Base-by-base conservation (phyloP, 1,140 invertebrate genomes). In the Reticulitermes speratus region DNA sequence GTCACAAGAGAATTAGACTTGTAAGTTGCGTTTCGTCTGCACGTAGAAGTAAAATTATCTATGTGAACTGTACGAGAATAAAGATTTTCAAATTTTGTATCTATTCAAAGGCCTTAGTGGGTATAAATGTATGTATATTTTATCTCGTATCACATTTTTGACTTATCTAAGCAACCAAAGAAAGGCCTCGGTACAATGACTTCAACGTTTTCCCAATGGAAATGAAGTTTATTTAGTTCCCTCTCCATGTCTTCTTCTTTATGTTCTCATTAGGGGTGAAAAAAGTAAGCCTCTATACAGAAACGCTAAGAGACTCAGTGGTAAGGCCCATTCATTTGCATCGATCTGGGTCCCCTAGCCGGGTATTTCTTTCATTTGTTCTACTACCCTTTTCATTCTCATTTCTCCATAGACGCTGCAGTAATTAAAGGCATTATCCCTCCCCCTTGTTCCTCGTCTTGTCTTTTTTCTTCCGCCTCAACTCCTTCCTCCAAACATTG, bases 401-500 rank as follows among this genome's bases (percentile, higher is more conserved):
- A 12, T 75, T 25, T 75, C 25, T 6, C 25, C 14, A n/a, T 75
- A 75, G 65, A 25, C 25, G 65, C n/a, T 25, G 65, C 65, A 75
- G 65, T 75, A 75, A 75, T 75, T 75, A 75, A 75, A 75, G 65
- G 65, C 65, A 75, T 75, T 75, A 75, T 75, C 65, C 65, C 65
- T 75, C 1, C 65, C n/a, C n/a, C 65, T 75, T 75, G 65, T 75
- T 75, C 65, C 30, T 75, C 65, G 12, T 75, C 65, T 75, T 75
- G 65, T 75, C 65, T 75, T 75, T n/a, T 69, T 75, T 25, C 65
- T 30, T 14, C 14, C 14, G 65, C 65, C 65, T 30, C 59, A 65
- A 65, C 59, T 23, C 21, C 59, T 65, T 65, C 25, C 21, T 65
- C 59, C 59, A 65, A 65, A 65, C 59, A 65, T 25, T 23, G 59